phyloP scores from a whole-genome alignment of 2,888 invertebrate species.

The Poecilobothrus nobilitatus region DNA sequence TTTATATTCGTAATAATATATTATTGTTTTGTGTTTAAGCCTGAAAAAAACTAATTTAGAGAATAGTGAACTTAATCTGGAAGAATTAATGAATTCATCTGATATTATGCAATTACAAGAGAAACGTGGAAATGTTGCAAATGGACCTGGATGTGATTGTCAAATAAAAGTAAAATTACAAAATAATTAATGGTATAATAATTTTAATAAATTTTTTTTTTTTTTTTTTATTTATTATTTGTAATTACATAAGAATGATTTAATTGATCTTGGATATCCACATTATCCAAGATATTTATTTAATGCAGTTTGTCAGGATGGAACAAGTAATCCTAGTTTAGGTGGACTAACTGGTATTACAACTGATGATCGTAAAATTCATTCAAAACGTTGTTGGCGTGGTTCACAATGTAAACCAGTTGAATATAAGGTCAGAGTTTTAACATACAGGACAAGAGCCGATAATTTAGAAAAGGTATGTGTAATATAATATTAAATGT shows the following conservation, averaged over 20 bases:
- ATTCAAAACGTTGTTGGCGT: slow-evolving; percentile 32
- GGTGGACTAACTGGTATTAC: neutral
- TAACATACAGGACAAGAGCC: slow-evolving; percentile 28
- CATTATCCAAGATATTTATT: slow-evolving; percentile 40
- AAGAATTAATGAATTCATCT: neutral
- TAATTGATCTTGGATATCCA: slow-evolving; percentile 36
- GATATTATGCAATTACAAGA: slow-evolving; percentile 17
- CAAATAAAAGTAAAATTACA: slow-evolving; percentile 34
- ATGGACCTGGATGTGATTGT: slow-evolving; percentile 35
- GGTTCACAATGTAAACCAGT: slow-evolving; percentile 39
- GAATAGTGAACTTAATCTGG: neutral
- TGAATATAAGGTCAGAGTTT: slow-evolving; percentile 40
- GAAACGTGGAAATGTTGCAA: slow-evolving; percentile 27
- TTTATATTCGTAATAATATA: too few relatives aligned
- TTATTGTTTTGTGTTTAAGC: neutral
- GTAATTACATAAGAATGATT: slow-evolving; percentile 31
- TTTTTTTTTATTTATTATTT: neutral
- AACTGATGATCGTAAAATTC: slow-evolving; percentile 23
- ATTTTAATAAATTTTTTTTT: neutral
- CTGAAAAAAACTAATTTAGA: neutral
- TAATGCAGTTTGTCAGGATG: slow-evolving; percentile 36
- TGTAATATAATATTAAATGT: too few relatives aligned
- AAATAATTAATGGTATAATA: too few relatives aligned
- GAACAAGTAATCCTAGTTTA: neutral
- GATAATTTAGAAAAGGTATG: slow-evolving; percentile 21